Percentiles rank a stretch among this genome's conserved stretches.
phyloP scores from a whole-genome alignment of 2,797 vertebrate species.

The Anas acuta region DNA sequence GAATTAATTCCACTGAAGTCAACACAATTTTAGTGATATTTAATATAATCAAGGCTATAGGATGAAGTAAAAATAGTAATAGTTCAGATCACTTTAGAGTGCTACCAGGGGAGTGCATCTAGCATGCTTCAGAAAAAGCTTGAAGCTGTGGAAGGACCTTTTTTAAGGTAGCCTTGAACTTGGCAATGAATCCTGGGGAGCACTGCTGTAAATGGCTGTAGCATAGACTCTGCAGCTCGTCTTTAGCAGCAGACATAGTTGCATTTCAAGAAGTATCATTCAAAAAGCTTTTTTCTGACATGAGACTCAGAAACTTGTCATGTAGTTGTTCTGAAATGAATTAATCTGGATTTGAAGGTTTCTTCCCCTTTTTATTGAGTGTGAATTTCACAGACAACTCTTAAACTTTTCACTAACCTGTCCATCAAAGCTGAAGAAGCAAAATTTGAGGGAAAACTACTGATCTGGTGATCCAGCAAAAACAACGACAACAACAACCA shows the following conservation, averaged over 20 bases:
- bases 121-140: background rate
- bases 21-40: background rate
- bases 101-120: background rate
- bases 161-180: background rate
- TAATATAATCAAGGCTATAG: background rate
- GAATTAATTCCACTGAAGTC: background rate
- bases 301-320: background rate
- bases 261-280: background rate
- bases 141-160: background rate
- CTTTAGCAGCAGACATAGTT: background rate
- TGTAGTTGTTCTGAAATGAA: background rate
- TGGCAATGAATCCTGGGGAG: background rate
- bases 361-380: background rate
- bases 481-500: background rate
- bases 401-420: background rate
- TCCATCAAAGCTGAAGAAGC: background rate
- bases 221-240: background rate
- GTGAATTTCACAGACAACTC: background rate
- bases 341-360: background rate
- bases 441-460: background rate
- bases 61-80: background rate
- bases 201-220: background rate
- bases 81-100: background rate
- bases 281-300: background rate
- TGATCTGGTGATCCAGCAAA: conserved; percentile 8